Evolutionary conservation across 2,888 invertebrate species (phyloP).

Genomic region (Shargacucullia verbasci): DNA sequence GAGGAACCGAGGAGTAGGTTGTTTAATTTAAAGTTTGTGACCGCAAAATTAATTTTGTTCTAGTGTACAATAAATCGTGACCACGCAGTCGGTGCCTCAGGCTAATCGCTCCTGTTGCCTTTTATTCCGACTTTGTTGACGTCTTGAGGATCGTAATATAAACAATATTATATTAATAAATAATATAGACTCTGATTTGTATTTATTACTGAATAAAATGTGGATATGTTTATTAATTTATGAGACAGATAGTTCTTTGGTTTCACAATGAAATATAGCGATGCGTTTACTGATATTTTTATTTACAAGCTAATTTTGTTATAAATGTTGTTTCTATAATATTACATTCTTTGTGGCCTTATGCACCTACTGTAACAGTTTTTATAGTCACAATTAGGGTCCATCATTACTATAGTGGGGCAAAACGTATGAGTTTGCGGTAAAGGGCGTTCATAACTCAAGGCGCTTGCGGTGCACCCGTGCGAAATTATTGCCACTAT

Average conservation of each 20-base stretch:
- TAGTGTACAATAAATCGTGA: slow-evolving; percentile 81
- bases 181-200: slow-evolving; percentile 27
- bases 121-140: slow-evolving; percentile 72
- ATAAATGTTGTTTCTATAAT: slow-evolving; percentile 27
- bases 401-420: slow-evolving; percentile 48
- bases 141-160: slow-evolving; percentile 45
- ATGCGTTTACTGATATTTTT: slow-evolving; percentile 29
- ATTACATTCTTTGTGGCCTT: slow-evolving; percentile 39
- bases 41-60: slow-evolving; percentile 69
- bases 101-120: slow-evolving; percentile 85
- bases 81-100: slow-evolving; percentile 76
- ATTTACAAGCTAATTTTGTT: slow-evolving; percentile 31
- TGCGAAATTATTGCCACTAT: slow-evolving; percentile 51
- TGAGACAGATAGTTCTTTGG: slow-evolving; percentile 5
- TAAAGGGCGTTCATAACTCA: slow-evolving; percentile 57
- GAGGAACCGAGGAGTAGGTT: slow-evolving; percentile 56
- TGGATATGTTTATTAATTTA: slow-evolving; percentile 7
- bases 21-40: slow-evolving; percentile 58
- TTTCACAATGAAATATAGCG: slow-evolving; percentile 21
- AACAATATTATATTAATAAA: slow-evolving; percentile 39
- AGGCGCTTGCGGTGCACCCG: slow-evolving; percentile 53
- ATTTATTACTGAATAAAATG: slow-evolving; percentile 28
- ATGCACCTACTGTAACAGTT: slow-evolving; percentile 52
- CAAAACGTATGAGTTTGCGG: slow-evolving; percentile 53
- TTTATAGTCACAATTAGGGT: slow-evolving; percentile 55